phyloP scores from a whole-genome alignment of 2,113 vertebrate species.

The Labeo rohita region DNA sequence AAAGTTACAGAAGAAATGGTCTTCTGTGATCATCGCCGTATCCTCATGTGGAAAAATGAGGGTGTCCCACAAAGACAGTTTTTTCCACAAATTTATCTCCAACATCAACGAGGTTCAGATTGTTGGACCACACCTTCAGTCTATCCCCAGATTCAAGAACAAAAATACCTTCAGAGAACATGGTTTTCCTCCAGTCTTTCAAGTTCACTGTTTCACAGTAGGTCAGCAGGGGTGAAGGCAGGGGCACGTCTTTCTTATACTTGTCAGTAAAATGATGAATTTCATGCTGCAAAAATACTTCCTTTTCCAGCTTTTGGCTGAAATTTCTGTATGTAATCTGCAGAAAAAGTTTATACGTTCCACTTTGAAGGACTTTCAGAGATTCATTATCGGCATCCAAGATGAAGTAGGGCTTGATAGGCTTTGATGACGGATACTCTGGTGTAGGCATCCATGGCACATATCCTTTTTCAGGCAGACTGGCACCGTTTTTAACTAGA shows the following conservation, averaged over 20 bases:
- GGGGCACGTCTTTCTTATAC: rapidly evolving
- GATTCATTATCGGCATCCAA: neutral
- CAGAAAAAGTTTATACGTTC: slow-evolving; percentile 67
- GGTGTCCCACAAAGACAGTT: slow-evolving; percentile 15
- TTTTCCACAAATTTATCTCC: rapidly evolving
- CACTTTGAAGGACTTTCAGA: slow-evolving; percentile 54
- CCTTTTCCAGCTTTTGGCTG: neutral
- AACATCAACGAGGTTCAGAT: neutral
- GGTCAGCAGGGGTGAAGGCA: neutral
- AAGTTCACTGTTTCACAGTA: neutral
- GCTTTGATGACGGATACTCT: neutral
- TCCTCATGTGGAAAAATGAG: slow-evolving; percentile 12
- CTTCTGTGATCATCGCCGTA: neutral
- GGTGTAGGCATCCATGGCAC: slow-evolving; percentile 39
- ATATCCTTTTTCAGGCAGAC: rapidly evolving
- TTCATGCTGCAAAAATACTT: neutral
- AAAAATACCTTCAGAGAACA: slow-evolving; percentile 13
- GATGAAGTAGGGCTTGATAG: slow-evolving; percentile 46
- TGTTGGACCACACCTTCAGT: neutral
- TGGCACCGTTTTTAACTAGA: neutral
- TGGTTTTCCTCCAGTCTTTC: neutral
- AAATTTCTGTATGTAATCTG: slow-evolving; percentile 64
- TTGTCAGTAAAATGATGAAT: rapidly evolving
- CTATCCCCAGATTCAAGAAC: neutral
- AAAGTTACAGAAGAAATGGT: neutral